Conservation (phyloP, 1,140 invertebrate genomes). For the Procambarus clarkii region DNA sequence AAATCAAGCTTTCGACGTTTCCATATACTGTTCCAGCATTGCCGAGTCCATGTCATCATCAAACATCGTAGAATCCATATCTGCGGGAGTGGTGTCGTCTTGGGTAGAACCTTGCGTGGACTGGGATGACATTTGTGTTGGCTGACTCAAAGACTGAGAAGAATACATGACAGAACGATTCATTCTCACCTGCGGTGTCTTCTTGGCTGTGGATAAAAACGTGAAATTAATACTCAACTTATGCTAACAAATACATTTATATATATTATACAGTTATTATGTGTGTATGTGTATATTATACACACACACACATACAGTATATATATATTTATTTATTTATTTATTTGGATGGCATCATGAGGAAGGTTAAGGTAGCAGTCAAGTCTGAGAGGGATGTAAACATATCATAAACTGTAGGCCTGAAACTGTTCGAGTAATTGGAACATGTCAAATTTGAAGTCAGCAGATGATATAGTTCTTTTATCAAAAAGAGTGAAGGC, state of each 20-base stretch:
- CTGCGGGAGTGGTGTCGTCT: background rate
- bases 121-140: background rate
- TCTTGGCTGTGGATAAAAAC: background rate
- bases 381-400: too few species aligned
- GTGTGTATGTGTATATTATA: too few species aligned
- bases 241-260: background rate
- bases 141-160: background rate
- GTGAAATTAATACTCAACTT: background rate
- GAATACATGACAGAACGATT: background rate
- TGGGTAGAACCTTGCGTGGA: background rate
- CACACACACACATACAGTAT: too few species aligned
- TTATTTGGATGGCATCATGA: background rate
- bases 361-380: too few species aligned
- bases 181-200: background rate
- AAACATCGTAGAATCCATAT: background rate
- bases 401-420: too few species aligned
- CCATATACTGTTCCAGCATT: background rate
- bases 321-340: too few species aligned
- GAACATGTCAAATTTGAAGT: too few species aligned
- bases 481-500: too few species aligned
- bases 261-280: background rate
- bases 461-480: too few species aligned
- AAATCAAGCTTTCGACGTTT: background rate
- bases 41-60: constrained; percentile 1
- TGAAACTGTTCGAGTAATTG: too few species aligned